These are phyloP conservation scores for Protonibea diacanthus DNA, from an alignment of 2,797 vertebrate genomes.

Conservation along the genomic window DNA sequence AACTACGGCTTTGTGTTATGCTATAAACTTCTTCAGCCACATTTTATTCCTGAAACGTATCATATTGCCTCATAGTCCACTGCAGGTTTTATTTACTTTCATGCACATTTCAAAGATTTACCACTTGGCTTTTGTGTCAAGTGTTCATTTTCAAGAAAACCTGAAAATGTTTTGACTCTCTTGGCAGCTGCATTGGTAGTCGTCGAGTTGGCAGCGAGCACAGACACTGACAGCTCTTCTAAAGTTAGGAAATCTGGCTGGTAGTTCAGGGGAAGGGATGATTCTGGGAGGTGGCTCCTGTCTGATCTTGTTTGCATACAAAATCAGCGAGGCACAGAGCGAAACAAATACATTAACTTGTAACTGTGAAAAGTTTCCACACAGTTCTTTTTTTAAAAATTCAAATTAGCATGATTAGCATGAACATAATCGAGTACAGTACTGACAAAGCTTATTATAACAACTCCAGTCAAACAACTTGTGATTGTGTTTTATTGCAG, in stretches of 20 bases:
- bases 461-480: too few species aligned
- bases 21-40: background rate
- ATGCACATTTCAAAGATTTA: conserved; percentile 17
- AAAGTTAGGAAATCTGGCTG: conserved; percentile 34
- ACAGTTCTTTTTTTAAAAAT: background rate
- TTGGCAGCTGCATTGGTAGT: conserved; percentile 44
- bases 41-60: conserved; percentile 7
- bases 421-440: background rate
- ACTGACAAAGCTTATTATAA: background rate
- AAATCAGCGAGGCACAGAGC: background rate
- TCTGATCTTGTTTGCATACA: conserved; percentile 2
- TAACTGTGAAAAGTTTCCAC: background rate
- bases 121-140: conserved; percentile 32
- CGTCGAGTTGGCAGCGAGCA: conserved; percentile 31
- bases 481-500: too few species aligned
- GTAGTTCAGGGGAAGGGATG: background rate
- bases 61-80: background rate
- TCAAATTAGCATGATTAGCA: background rate
- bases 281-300: conserved; percentile 7
- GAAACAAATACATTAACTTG: background rate
- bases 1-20: conserved; percentile 2
- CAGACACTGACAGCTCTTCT: conserved; percentile 23
- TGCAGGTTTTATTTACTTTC: conserved; percentile 10
- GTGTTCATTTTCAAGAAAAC: conserved; percentile 38
- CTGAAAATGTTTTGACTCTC: conserved; percentile 49